Conservation (phyloP, 2,888 invertebrate species). For the Neoscelio sp. region DNA sequence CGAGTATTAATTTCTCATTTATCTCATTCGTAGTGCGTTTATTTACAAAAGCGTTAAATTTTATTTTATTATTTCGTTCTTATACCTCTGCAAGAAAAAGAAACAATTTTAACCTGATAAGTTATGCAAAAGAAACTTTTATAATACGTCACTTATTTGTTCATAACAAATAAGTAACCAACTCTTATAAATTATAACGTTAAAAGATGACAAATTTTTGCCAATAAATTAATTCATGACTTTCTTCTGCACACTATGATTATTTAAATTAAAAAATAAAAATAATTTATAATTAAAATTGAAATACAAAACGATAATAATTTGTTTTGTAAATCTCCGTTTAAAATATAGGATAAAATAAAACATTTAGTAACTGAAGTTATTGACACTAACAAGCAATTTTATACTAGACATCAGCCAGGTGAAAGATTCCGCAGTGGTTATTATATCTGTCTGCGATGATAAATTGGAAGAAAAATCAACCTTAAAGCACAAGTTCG, state of each 20-base stretch:
- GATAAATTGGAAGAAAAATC: slow-evolving; percentile 66
- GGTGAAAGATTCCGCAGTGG: slow-evolving; percentile 77
- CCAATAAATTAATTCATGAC: too few species aligned
- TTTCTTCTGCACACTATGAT: too few species aligned
- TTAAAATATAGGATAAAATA: too few species aligned
- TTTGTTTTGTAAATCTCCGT: neutral
- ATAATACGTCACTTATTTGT: too few species aligned
- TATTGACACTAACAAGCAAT: slow-evolving; percentile 16
- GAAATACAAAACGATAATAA: too few species aligned
- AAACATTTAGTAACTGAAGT: slow-evolving; percentile 8
- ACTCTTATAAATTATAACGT: too few species aligned
- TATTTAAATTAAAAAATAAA: too few species aligned
- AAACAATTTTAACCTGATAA: slow-evolving; percentile 6
- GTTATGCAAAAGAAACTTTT: slow-evolving; percentile 21
- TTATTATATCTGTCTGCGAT: slow-evolving; percentile 75
- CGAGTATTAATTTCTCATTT: slow-evolving; percentile 36
- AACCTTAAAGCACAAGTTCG: slow-evolving; percentile 74
- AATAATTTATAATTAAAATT: too few species aligned
- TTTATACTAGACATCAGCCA: slow-evolving; percentile 72
- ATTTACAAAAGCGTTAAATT: slow-evolving; percentile 16
- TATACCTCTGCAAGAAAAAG: neutral
- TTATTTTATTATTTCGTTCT: slow-evolving; percentile 7
- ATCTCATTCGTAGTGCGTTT: slow-evolving; percentile 10
- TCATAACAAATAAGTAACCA: too few species aligned
- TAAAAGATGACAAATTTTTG: too few species aligned